Base-by-base conservation (phyloP, 2,888 invertebrate species). In the Drosophila melanosoma region DNA sequence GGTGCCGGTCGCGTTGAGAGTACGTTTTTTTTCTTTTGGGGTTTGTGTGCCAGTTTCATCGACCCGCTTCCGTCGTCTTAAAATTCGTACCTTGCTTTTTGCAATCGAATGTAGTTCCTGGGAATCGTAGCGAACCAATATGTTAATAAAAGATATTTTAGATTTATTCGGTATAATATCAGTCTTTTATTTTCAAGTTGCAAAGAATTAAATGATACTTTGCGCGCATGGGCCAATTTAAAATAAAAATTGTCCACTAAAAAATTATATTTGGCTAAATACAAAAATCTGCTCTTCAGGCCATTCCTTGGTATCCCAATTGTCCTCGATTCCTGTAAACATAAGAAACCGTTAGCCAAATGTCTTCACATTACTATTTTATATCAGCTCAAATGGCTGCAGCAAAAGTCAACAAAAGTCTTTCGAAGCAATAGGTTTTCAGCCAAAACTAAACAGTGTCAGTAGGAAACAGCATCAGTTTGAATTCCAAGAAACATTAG, bases 31-130 rank as follows among this genome's bases (percentile, higher is more conserved):
- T 57, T 69, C 64, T 78, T 78, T 69, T 79, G 69, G 79, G 77
- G 79, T 74, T 64, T 78, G 69, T 78, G 77, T 79, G 77, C 77
- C 79, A 78, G 74, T 74, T 78, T 73, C 57, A 51, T 35, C 52
- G 35, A 57, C 32, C 38, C 32, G 76, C 71, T 76, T 76, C 72
- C 79, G 79, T 69, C 58, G 67, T 64, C 69, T 77, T 36, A n/a
- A 32, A 63, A 70, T 52, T 70, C 45, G 38, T n/a, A 62, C 49
- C 49, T 62, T 59, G 45, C 2, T 3, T 10, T 29, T 35, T 36
- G 29, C 23, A 32, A 32, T 36, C 42, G 45, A 40, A 42, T 29
- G 15, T 33, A 51, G 64, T 74, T 58, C 57, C 74, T 69, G 53
- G 33, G 57, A 53, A 69, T 23, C 29, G 12, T n/a, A n/a, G 7